Evolutionary conservation across 2,888 invertebrate species (phyloP).

Genomic region (Pseudococcus longispinus): DNA sequence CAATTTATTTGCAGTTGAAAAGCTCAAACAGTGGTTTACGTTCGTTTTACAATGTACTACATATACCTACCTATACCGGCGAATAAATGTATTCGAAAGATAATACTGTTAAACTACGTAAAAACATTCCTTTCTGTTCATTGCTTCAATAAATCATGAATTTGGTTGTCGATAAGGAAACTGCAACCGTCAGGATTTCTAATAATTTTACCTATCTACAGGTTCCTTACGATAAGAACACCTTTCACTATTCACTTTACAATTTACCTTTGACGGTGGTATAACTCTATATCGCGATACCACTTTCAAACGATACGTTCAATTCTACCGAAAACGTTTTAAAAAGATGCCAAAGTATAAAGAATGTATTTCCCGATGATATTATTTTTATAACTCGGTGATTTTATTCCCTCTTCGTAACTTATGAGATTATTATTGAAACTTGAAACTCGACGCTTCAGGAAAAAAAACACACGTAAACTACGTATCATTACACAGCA

Average conservation of each 20-base stretch:
- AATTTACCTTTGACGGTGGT: neutral
- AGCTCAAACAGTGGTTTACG: neutral
- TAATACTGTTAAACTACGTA: neutral
- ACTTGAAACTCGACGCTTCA: neutral
- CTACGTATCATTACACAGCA: neutral
- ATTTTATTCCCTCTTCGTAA: neutral
- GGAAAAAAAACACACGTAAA: neutral
- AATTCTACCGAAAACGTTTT: neutral
- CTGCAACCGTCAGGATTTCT: slow-evolving; percentile 1
- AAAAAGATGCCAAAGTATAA: neutral
- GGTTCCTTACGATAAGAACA: neutral
- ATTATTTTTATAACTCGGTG: neutral
- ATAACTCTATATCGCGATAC: neutral
- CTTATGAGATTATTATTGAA: neutral
- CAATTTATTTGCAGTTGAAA: slow-evolving; percentile 6
- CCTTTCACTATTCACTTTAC: neutral
- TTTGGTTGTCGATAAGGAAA: neutral
- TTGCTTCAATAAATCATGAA: neutral
- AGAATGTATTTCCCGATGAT: neutral
- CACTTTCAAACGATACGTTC: neutral
- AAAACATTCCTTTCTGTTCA: neutral
- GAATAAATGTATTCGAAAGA: neutral
- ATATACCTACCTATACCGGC: neutral
- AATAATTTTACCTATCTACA: neutral
- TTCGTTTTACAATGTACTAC: neutral